Evolutionary conservation across 2,888 invertebrate genomes (phyloP).

Genomic region (Ditylenchus weischeri): DNA sequence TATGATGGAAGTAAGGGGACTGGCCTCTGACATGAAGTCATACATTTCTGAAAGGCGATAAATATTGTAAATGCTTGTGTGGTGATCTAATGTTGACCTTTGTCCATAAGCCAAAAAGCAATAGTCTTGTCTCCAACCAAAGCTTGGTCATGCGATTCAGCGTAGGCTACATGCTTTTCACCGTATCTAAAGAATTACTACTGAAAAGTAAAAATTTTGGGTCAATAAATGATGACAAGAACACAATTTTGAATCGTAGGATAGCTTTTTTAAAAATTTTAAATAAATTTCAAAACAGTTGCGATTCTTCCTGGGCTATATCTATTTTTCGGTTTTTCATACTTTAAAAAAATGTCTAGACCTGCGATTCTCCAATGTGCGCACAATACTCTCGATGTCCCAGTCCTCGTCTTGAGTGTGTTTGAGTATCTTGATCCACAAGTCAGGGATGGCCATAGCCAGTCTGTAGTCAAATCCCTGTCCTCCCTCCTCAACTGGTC

Average conservation of each 20-base stretch:
- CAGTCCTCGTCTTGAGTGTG: conserved; percentile 80
- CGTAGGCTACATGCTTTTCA: conserved; percentile 94
- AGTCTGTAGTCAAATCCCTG: conserved; percentile 90
- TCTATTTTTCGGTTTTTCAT: neutral
- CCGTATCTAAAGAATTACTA: conserved; percentile 69
- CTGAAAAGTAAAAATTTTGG: too few relatives aligned
- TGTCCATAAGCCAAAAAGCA: conserved; percentile 79
- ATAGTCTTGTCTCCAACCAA: conserved; percentile 96
- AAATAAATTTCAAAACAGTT: too few relatives aligned
- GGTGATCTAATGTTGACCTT: conserved; percentile 44
- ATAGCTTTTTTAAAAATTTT: too few relatives aligned
- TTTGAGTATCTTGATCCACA: conserved; percentile 78
- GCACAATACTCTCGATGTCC: conserved; percentile 84
- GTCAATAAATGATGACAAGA: too few relatives aligned
- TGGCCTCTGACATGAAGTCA: conserved; percentile 53
- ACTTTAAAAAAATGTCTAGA: conserved; percentile 20
- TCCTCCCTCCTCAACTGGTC: conserved; percentile 88
- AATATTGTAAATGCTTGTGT: neutral
- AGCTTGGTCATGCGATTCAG: conserved; percentile 97
- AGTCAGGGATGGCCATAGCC: conserved; percentile 97
- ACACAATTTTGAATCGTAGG: too few relatives aligned
- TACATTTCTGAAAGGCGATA: conserved; percentile 55
- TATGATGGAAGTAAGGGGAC: conserved; percentile 65
- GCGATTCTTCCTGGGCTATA: neutral
- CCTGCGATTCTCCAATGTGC: conserved; percentile 81